Percentiles rank a stretch among this genome's conserved stretches.
phyloP scores from a whole-genome alignment of 1,140 invertebrate genomes.

The Araneus ventricosus region DNA sequence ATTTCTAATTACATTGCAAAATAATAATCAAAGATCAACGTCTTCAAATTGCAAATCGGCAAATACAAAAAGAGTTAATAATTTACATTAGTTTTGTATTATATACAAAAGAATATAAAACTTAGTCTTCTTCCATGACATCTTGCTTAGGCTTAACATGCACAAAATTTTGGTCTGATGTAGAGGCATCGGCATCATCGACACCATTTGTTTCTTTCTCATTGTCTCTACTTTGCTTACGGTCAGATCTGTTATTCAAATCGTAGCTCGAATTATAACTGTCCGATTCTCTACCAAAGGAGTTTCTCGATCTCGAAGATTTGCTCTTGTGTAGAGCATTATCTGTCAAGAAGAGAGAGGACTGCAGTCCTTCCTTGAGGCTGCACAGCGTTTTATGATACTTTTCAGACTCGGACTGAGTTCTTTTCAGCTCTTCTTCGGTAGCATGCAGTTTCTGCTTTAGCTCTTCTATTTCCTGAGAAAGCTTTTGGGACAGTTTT shows the following conservation, averaged over 20 bases:
- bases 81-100: slow-evolving; percentile 23
- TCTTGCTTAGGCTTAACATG: background rate
- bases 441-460: slow-evolving; percentile 78
- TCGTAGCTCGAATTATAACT: background rate
- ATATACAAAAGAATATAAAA: slow-evolving; percentile 39
- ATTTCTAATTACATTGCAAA: slow-evolving; percentile 9
- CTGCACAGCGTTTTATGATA: slow-evolving; percentile 57
- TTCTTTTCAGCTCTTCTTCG: slow-evolving; percentile 78
- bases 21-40: slow-evolving; percentile 27
- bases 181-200: background rate
- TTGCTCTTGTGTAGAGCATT: slow-evolving; percentile 43
- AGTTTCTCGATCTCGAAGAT: background rate
- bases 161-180: background rate
- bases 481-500: slow-evolving; percentile 78
- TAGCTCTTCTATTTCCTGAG: slow-evolving; percentile 78
- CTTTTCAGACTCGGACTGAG: slow-evolving; percentile 28
- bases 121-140: background rate
- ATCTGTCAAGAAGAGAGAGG: slow-evolving; percentile 31
- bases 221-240: background rate
- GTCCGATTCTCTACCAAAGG: background rate
- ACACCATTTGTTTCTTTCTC: slow-evolving; percentile 2
- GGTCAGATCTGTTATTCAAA: background rate
- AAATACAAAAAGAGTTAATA: slow-evolving; percentile 31
- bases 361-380: slow-evolving; percentile 54
- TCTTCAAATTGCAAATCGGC: background rate